These are phyloP conservation scores for Pycnonotus jocosus DNA, from an alignment of 2,113 vertebrate species.

Conservation along the genomic window DNA sequence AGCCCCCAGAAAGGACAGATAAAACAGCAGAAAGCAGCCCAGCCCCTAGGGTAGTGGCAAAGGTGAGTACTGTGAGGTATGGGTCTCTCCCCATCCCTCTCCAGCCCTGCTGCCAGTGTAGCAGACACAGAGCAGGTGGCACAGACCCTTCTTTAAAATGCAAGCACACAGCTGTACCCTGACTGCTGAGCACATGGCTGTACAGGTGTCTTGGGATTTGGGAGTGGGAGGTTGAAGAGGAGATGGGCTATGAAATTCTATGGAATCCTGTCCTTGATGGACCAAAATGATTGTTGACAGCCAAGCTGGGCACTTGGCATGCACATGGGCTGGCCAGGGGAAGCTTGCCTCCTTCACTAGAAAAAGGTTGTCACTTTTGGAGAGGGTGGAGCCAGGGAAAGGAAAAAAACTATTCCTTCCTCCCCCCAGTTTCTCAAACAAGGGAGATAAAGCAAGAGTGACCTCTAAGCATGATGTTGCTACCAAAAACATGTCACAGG, in stretches of 20 bases:
- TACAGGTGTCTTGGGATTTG: background rate
- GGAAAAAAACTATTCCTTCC: background rate
- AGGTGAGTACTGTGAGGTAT: background rate
- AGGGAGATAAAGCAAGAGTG: background rate
- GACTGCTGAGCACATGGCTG: background rate
- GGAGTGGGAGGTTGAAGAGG: background rate
- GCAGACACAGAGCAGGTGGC: background rate
- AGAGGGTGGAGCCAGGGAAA: background rate
- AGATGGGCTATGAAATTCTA: background rate
- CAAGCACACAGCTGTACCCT: accelerated
- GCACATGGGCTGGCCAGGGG: background rate
- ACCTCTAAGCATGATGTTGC: background rate
- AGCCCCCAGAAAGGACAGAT: background rate
- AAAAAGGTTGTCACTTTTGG: background rate
- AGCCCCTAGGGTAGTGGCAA: background rate
- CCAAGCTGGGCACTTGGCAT: background rate
- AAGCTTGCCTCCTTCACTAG: background rate
- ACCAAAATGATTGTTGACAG: background rate
- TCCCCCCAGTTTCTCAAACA: background rate
- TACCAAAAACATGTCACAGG: background rate
- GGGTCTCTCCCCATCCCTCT: background rate
- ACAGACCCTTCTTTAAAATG: accelerated
- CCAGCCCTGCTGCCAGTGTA: background rate
- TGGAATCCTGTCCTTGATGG: background rate
- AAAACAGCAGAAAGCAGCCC: background rate